Conservation (phyloP, 2,888 invertebrate genomes). For the Heteromurus nitidus region DNA sequence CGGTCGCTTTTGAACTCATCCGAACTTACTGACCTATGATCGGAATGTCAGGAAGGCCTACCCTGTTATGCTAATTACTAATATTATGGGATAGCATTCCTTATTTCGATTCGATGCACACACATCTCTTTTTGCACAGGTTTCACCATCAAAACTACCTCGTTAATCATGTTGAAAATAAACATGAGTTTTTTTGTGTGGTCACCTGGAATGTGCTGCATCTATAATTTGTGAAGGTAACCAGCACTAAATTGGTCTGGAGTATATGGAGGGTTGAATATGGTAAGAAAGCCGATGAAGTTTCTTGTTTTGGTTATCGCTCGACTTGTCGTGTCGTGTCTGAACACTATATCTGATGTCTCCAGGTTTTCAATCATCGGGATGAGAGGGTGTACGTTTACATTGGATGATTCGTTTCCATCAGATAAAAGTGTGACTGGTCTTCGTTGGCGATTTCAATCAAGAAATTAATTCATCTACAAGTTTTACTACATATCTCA, state of each 20-base stretch:
- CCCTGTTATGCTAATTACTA: constrained; percentile 41
- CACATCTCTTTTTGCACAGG: neutral
- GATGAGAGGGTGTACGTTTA: no score
- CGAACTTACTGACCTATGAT: constrained; percentile 52
- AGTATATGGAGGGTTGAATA: no score
- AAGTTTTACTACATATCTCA: constrained; percentile 1
- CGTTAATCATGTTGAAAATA: constrained; percentile 25
- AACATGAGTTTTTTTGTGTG: neutral
- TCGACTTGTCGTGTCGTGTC: no score
- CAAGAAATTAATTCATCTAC: constrained; percentile 3
- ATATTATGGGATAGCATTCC: neutral
- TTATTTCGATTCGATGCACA: no score
- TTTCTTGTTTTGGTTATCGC: no score
- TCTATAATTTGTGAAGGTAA: neutral
- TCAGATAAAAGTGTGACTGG: constrained; percentile 13
- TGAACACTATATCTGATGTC: constrained; percentile 7
- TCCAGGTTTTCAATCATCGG: constrained; percentile 31
- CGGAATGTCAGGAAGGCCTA: constrained; percentile 40
- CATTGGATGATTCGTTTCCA: constrained; percentile 8
- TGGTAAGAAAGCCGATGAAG: no score
- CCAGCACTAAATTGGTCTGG: no score
- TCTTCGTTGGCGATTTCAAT: neutral
- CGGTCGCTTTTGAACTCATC: constrained; percentile 13
- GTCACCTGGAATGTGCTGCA: neutral
- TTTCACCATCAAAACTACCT: neutral